These are phyloP conservation scores for Paramormyrops kingsleyae DNA, from an alignment of 2,113 vertebrate species.

Conservation along the genomic window DNA sequence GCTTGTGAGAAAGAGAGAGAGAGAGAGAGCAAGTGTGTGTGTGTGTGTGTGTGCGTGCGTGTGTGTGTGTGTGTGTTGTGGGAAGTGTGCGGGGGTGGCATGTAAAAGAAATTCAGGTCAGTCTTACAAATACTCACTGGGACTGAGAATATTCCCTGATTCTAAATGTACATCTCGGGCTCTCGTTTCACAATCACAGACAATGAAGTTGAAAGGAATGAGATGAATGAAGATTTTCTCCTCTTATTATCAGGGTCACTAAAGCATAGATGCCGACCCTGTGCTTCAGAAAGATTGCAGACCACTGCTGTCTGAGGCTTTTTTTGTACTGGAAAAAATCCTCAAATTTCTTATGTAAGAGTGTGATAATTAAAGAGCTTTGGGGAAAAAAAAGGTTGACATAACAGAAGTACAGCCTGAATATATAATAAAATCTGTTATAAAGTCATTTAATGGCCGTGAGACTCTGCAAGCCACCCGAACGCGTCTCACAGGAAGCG, in stretches of 20 bases:
- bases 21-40: slow-evolving; percentile 13
- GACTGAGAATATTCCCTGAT: neutral
- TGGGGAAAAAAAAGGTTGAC: neutral
- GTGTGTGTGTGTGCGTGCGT: slow-evolving; percentile 24
- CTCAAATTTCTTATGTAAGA: neutral
- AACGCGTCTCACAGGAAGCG: neutral
- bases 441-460: neutral
- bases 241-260: neutral
- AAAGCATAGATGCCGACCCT: neutral
- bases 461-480: neutral
- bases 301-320: neutral
- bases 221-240: neutral
- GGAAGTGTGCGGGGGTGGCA: slow-evolving; percentile 19
- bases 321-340: neutral
- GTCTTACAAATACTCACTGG: slow-evolving; percentile 12
- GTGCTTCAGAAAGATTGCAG: neutral
- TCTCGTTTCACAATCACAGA: neutral
- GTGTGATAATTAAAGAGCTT: neutral
- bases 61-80: slow-evolving; percentile 28
- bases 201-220: neutral
- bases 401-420: neutral
- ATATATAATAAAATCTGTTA: neutral
- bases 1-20: slow-evolving; percentile 32
- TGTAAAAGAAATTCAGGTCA: slow-evolving; percentile 7
- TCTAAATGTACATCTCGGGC: neutral